Percentiles rank a stretch among this genome's conserved stretches.
phyloP scores from a whole-genome alignment of 2,888 invertebrate genomes.

The Idaea aversata region DNA sequence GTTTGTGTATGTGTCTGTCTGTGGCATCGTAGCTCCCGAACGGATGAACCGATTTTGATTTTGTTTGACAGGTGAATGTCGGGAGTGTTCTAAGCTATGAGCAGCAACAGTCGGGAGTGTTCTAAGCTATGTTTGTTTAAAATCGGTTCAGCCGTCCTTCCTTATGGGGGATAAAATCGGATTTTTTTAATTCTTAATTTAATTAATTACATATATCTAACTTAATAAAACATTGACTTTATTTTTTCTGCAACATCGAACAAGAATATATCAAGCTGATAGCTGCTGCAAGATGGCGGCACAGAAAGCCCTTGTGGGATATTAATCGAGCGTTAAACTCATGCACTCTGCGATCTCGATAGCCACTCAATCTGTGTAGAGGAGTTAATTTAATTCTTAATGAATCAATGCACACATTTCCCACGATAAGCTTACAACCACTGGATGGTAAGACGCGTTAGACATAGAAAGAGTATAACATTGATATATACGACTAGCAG shows the following conservation, averaged over 20 bases:
- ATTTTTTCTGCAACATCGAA: constrained; percentile 17
- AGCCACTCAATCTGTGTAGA: constrained; percentile 36
- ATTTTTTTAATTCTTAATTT: too few species aligned
- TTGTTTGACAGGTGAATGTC: too few species aligned
- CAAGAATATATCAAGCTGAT: constrained; percentile 23
- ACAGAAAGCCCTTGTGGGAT: constrained; percentile 38
- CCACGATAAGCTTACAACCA: constrained; percentile 47
- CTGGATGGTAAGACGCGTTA: constrained; percentile 30
- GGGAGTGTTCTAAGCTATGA: too few species aligned
- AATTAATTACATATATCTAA: too few species aligned
- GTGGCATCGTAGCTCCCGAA: too few species aligned
- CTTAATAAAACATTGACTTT: too few species aligned
- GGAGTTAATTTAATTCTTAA: constrained; percentile 59
- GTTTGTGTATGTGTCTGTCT: too few species aligned
- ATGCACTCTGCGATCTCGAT: constrained; percentile 47
- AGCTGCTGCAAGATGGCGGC: constrained; percentile 12
- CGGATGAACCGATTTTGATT: too few species aligned
- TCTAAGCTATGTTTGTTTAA: too few species aligned
- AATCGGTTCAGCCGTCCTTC: too few species aligned
- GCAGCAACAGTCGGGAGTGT: too few species aligned
- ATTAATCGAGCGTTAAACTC: constrained; percentile 51
- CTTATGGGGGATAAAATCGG: too few species aligned
- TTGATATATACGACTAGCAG: constrained; percentile 4
- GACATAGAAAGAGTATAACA: constrained; percentile 25
- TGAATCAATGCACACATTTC: constrained; percentile 56